Evolutionary conservation across 2,113 vertebrate species (phyloP), one percentile per base, ranked within the genome.

Genomic region (Ptychochromis oligacanthus): DNA sequence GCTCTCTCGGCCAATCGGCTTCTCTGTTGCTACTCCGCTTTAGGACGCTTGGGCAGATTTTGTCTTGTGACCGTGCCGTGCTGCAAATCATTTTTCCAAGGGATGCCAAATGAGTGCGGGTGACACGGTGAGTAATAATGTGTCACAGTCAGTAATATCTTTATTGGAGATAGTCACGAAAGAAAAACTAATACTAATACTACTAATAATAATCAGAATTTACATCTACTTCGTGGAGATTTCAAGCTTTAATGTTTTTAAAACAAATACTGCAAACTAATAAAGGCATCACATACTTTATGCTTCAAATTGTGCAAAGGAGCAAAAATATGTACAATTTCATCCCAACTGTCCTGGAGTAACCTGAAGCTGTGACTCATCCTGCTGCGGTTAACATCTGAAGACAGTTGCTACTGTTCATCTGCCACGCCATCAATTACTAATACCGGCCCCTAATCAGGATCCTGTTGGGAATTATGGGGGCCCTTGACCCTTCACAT

Each of bases 1-100:
- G 9, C 15, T 3, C 85, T 77, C 80, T 77, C 20, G 26, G 74
- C 90, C 91, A 93, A 93, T 91, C 11, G 77, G 92, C 90, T 75
- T 81, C 81, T 87, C 93, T 95, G 95, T 96, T 96, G 95, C 95
- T 95, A 91, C 91, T 95, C 95, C 67, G 81, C 87, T 96, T 95
- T 95, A 82, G 91, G 94, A 92, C 82, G 84, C 88, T 81, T 20
- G 92, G 94, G 96, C 94, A 96, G 95, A 95, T 94, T 93, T 86
- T 17, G 87, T 87, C 94, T 93, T 93, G 93, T 95, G 95, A 95
- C 91, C 84, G 74, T 54, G 61, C 76, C 38, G 54, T 15, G 75
- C 76, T 72, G 84, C 85, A 89, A 93, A 89, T 92, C 86, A 81
- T 92, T 93, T 90, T 90, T 86, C 85, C 90, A 77, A 79, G 54